phyloP scores from a whole-genome alignment of 2,797 vertebrate species.

The Columba guinea region DNA sequence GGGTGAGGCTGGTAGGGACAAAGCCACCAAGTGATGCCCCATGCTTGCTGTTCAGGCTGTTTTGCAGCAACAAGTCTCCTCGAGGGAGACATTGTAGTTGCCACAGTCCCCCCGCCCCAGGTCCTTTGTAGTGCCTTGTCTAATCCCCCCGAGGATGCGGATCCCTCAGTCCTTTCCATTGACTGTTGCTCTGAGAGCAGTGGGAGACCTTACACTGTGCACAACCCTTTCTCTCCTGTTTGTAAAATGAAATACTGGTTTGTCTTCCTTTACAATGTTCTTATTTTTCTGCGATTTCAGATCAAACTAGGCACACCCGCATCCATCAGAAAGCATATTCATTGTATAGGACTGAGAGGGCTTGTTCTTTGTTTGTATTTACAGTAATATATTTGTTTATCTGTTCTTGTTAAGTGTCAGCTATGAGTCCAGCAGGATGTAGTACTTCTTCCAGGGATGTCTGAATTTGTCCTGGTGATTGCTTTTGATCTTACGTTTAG shows the following conservation, averaged over 20 bases:
- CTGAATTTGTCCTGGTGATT: not conserved
- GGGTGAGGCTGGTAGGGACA: not conserved
- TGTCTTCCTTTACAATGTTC: not conserved
- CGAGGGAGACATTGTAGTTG: not conserved
- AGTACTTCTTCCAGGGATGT: not conserved
- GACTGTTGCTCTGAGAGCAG: not conserved
- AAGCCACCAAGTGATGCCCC: not conserved
- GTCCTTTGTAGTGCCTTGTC: not conserved
- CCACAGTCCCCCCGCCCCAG: accelerated
- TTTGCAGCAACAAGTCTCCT: not conserved
- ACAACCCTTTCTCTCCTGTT: not conserved
- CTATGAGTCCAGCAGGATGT: not conserved
- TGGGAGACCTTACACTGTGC: not conserved
- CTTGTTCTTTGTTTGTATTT: not conserved
- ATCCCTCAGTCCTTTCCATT: not conserved
- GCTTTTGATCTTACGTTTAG: not conserved
- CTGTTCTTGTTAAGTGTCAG: not conserved
- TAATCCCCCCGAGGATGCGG: not conserved
- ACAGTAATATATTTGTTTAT: not conserved
- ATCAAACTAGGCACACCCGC: not conserved
- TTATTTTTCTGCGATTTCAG: not conserved
- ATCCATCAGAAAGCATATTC: not conserved
- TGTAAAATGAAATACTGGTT: not conserved
- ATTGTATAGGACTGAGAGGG: not conserved
- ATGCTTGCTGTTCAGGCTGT: not conserved